Conservation (phyloP, 2,113 vertebrate species). For the Alectura lathami region DNA sequence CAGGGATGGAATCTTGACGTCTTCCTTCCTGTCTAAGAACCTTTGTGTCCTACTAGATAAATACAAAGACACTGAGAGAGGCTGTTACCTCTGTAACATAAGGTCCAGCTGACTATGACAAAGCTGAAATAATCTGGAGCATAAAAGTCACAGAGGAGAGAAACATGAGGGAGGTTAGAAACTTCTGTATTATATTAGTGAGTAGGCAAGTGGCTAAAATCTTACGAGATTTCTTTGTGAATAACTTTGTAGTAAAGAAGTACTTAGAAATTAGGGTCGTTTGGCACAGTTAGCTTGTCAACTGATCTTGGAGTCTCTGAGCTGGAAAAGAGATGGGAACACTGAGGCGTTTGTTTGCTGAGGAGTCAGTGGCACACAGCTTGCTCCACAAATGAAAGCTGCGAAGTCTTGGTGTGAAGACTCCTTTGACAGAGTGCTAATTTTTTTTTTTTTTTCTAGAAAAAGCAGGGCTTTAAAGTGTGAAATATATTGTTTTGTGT, state of each 20-base stretch:
- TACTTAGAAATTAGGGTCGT: neutral
- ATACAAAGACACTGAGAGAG: neutral
- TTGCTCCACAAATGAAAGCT: neutral
- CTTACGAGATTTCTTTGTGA: neutral
- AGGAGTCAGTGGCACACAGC: neutral
- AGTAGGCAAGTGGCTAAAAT: neutral
- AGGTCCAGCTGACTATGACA: neutral
- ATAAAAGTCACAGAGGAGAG: neutral
- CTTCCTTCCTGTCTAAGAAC: neutral
- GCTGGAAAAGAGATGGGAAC: neutral
- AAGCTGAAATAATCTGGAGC: neutral
- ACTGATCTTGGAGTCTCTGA: neutral
- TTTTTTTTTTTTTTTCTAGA: neutral
- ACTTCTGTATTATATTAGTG: fast-evolving
- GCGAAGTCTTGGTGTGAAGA: neutral
- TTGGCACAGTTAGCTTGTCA: neutral
- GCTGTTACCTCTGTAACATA: neutral
- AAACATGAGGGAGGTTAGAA: neutral
- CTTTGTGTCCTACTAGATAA: neutral
- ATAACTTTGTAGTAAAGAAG: neutral
- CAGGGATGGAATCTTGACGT: neutral
- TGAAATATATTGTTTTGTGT: neutral
- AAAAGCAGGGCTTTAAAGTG: neutral
- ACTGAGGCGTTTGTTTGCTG: neutral
- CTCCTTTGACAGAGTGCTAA: neutral